Base-by-base conservation (phyloP, 2,888 invertebrate species). In the Drosophila mimetica region DNA sequence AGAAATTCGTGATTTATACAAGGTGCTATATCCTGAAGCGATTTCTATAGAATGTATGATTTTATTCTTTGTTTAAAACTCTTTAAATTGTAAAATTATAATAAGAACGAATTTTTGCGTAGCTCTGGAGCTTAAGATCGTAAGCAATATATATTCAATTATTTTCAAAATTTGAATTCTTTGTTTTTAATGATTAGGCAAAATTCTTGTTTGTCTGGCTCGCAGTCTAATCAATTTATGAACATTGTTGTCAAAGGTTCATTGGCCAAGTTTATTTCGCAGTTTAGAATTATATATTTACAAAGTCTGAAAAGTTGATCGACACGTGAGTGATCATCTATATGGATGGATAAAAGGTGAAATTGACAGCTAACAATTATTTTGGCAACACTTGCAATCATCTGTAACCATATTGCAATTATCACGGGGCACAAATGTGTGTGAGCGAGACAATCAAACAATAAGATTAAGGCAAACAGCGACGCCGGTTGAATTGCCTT, bases 311-410 rank as follows among this genome's bases (percentile, higher is more conserved):
- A 60, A 41, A 34, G 18, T 14, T 22, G 41, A 28, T 4, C 14
- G 60, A 61, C 63, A 64, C 37, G 67, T 50, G 50, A 37, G n/a
- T 13, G 9, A 13, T 9, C 47, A 32, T 11, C 2, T 18, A 14
- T 20, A 14, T 4, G 20, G 30, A 14, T 4, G 20, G 30, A 39
- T 20, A 28, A 11, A 28, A 9, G n/a, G 42, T 20, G 44, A 16
- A 30, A 54, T 25, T 42, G 44, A 34, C 14, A 44, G 70, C 30
- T 52, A 51, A 74, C 67, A 82, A 82, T 85, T 77, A 85, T 78
- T 85, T 75, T 60, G 74, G 77, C 70, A 65, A 53, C 41, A 55
- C 46, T 51, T 58, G 60, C 64, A 66, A 73, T 66, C 73, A 79
- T 57, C 67, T 71, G 71, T 50, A 41, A 41, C 60, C 64, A 55